A percentile compares a stretch with the other conserved stretches of the same genome.
Conservation (phyloP, 2,888 invertebrate genomes). For the Drosophila yooni region DNA sequence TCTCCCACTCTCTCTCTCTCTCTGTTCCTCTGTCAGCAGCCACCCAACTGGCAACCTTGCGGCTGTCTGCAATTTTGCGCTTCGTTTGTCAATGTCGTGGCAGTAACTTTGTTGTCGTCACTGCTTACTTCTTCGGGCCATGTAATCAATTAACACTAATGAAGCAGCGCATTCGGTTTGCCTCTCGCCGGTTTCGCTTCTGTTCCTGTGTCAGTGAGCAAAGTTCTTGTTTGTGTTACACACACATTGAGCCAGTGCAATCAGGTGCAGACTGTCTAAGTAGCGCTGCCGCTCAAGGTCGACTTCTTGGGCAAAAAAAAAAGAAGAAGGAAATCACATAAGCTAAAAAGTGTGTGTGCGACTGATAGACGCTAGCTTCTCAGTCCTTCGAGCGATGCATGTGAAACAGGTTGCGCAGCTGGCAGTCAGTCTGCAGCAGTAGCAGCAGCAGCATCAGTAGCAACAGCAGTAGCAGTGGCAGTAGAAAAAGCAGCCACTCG, state of each 20-base stretch:
- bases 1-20: rapidly evolving
- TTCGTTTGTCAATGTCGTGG: conserved; percentile 75
- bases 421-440: conserved; percentile 45
- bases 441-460: conserved; percentile 9
- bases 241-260: conserved; percentile 51
- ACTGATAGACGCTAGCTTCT: conserved; percentile 47
- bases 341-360: conserved; percentile 46
- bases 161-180: conserved; percentile 62
- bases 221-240: conserved; percentile 63
- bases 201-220: conserved; percentile 10
- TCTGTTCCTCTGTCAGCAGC: neutral
- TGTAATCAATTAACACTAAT: conserved; percentile 82
- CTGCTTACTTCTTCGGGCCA: conserved; percentile 64
- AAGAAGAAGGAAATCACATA: conserved; percentile 20
- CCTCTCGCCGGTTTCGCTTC: conserved; percentile 23
- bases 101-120: conserved; percentile 55
- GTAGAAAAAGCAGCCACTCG: conserved; percentile 54
- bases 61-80: conserved; percentile 70
- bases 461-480: conserved; percentile 26
- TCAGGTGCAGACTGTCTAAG: conserved; percentile 56
- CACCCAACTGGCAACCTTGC: neutral
- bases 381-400: conserved; percentile 11
- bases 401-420: conserved; percentile 52
- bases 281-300: conserved; percentile 58
- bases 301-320: conserved; percentile 28